These are phyloP conservation scores for Cetonia aurata DNA, from an alignment of 2,888 invertebrate species.

Conservation along the genomic window DNA sequence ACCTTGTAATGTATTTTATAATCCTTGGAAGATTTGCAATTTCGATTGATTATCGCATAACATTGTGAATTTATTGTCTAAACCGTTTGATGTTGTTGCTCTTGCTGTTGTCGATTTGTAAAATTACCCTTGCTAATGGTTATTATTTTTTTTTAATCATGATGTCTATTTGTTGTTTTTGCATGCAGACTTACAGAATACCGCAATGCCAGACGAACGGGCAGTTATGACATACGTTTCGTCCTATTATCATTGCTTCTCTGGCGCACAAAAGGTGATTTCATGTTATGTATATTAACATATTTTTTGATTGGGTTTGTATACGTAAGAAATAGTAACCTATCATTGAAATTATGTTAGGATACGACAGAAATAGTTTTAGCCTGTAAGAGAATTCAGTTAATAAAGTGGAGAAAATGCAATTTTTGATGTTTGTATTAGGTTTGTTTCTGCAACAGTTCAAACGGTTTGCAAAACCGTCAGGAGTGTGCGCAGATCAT, in stretches of 20 bases:
- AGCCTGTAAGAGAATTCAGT: no score
- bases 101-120: slow-evolving; percentile 22
- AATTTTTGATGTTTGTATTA: no score
- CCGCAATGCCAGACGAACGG: slow-evolving; percentile 99
- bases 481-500: no score
- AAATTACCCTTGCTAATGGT: slow-evolving; percentile 43
- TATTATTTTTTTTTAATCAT: slow-evolving; percentile 53
- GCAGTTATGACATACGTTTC: slow-evolving; percentile 99
- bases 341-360: not conserved
- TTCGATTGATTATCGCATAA: slow-evolving; percentile 7
- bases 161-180: slow-evolving; percentile 66
- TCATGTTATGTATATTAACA: slow-evolving; percentile 48
- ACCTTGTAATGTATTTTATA: slow-evolving; percentile 17
- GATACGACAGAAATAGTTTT: no score
- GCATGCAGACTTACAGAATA: slow-evolving; percentile 93
- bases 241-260: slow-evolving; percentile 99
- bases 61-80: slow-evolving; percentile 2
- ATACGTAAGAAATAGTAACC: slow-evolving; percentile 26
- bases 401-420: no score
- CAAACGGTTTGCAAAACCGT: no score
- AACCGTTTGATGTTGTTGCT: slow-evolving; percentile 26
- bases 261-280: slow-evolving; percentile 98
- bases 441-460: no score
- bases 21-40: slow-evolving; percentile 1
- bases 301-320: slow-evolving; percentile 26